These are phyloP conservation scores for Lethrus apterus DNA, from an alignment of 1,140 invertebrate genomes.

Conservation along the genomic window DNA sequence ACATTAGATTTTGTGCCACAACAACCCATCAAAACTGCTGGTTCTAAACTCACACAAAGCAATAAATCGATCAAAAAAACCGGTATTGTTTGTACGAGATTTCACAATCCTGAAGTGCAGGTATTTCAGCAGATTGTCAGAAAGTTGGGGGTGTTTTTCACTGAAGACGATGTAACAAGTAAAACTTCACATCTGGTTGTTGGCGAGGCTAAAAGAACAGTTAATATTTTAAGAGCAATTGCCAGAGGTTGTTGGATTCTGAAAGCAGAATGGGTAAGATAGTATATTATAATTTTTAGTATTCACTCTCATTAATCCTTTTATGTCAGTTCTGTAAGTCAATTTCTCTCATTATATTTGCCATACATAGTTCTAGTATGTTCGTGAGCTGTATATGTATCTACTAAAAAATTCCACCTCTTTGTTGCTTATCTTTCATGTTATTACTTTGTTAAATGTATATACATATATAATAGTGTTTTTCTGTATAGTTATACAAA, in stretches of 20 bases:
- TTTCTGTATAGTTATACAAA: constrained; percentile 38
- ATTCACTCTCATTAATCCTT: too few species aligned
- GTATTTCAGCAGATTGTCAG: constrained; percentile 39
- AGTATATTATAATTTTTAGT: too few species aligned
- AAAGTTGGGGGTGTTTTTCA: constrained; percentile 42
- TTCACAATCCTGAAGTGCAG: constrained; percentile 30
- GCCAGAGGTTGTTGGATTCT: constrained; percentile 51
- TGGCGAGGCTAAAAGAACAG: constrained; percentile 44
- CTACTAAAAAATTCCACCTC: too few species aligned
- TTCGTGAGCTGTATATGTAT: too few species aligned
- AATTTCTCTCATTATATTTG: too few species aligned
- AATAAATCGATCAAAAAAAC: constrained; percentile 8
- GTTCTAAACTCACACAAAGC: constrained; percentile 17
- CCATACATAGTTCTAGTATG: background rate
- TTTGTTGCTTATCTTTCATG: too few species aligned
- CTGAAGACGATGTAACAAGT: constrained; percentile 43
- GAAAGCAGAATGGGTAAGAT: constrained; percentile 45
- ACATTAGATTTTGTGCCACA: constrained; percentile 29
- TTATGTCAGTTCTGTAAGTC: too few species aligned
- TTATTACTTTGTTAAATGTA: background rate
- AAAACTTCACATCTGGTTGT: constrained; percentile 49
- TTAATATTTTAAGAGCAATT: constrained; percentile 49
- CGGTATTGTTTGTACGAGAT: constrained; percentile 36
- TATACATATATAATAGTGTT: constrained; percentile 4
- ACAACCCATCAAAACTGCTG: constrained; percentile 17